Conservation (phyloP, 1,140 invertebrate species). For the Leptinotarsa undecemlineata region DNA sequence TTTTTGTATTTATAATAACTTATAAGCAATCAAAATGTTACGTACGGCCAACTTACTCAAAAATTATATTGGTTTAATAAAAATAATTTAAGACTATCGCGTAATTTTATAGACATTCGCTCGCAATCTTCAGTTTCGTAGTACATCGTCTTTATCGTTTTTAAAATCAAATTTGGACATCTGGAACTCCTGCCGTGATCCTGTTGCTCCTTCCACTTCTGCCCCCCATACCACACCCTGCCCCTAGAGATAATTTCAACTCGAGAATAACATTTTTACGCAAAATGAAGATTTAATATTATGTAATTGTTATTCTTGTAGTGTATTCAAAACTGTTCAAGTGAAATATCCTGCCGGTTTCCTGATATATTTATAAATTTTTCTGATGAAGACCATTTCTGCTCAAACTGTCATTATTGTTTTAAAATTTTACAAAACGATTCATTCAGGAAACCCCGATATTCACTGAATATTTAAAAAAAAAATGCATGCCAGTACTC, state of each 20-base stretch:
- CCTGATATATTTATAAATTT: neutral
- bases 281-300: neutral
- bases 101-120: too few relatives aligned
- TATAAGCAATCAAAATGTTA: too few relatives aligned
- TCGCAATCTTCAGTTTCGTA: too few relatives aligned
- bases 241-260: neutral
- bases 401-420: too few relatives aligned
- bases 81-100: too few relatives aligned
- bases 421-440: neutral
- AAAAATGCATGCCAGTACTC: neutral
- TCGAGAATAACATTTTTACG: neutral
- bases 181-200: conserved; percentile 48
- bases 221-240: neutral
- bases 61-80: too few relatives aligned
- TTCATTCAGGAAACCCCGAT: neutral
- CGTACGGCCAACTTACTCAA: too few relatives aligned
- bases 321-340: neutral
- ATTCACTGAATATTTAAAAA: neutral
- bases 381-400: neutral
- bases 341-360: neutral
- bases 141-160: neutral
- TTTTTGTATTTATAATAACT: too few relatives aligned
- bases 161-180: conserved; percentile 41
- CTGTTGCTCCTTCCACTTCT: conserved; percentile 25
- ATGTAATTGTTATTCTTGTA: neutral